Evolutionary conservation across 2,113 vertebrate species (phyloP).

Genomic region (Perca schrenkii): DNA sequence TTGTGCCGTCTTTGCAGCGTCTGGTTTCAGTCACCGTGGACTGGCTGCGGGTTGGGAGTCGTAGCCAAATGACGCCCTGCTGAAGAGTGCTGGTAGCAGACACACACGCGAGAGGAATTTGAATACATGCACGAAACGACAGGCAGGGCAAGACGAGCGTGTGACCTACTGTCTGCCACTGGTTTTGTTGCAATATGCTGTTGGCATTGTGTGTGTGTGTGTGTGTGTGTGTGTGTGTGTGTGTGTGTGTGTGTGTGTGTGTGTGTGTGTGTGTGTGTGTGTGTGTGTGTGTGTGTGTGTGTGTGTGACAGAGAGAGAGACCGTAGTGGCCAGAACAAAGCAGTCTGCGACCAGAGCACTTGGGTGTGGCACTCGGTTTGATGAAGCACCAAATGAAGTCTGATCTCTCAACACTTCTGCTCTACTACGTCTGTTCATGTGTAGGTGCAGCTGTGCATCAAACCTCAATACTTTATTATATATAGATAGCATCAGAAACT

Average conservation of each 20-base stretch:
- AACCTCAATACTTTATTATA: not conserved
- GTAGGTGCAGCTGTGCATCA: not conserved
- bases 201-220: not conserved
- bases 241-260: not conserved
- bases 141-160: constrained; percentile 41
- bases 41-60: constrained; percentile 14
- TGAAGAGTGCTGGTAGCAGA: constrained; percentile 42
- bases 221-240: not conserved
- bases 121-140: constrained; percentile 42
- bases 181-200: constrained; percentile 54
- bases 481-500: not conserved
- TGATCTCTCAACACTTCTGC: not conserved
- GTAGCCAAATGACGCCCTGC: constrained; percentile 48
- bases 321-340: constrained; percentile 74
- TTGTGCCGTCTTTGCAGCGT: constrained; percentile 38
- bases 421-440: not conserved
- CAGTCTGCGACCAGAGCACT: constrained; percentile 67
- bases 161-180: constrained; percentile 56
- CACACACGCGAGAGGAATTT: constrained; percentile 58
- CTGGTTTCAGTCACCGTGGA: constrained; percentile 54
- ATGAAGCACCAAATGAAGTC: constrained; percentile 46
- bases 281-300: not conserved
- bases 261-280: not conserved
- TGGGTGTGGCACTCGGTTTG: constrained; percentile 67
- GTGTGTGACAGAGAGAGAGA: constrained; percentile 4